A percentile compares a stretch with the other conserved stretches of the same genome.
phyloP scores from a whole-genome alignment of 92 coral and sea anemone genomes.

The Porites divaricata region DNA sequence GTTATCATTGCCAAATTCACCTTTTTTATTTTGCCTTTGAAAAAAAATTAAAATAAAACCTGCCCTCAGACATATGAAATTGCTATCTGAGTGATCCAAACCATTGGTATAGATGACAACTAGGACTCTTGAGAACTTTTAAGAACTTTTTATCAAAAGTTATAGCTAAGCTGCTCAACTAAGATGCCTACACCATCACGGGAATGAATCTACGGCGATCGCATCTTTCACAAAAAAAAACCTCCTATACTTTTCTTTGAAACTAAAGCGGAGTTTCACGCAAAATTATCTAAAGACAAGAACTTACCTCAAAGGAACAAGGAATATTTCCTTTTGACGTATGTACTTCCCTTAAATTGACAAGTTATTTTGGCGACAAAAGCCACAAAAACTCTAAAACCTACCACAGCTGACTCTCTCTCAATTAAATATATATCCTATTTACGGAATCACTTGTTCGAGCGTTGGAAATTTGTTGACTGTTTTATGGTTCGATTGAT shows the following conservation, averaged over 20 bases:
- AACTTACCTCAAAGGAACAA: conserved; percentile 7
- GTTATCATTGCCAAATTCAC: too few species aligned
- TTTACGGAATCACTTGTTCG: not conserved
- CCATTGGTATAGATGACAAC: too few species aligned
- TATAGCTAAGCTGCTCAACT: too few species aligned
- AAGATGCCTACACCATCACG: too few species aligned
- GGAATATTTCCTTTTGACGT: conserved; percentile 8
- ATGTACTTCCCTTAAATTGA: not conserved
- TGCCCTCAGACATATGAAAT: too few species aligned
- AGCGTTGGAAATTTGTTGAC: not conserved
- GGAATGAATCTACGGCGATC: too few species aligned
- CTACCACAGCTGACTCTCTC: not conserved
- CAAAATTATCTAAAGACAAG: not conserved
- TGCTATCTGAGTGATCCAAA: too few species aligned
- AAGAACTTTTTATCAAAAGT: too few species aligned
- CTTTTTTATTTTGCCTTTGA: too few species aligned
- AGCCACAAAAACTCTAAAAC: not conserved
- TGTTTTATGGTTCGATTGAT: conserved; percentile 17
- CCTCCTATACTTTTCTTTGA: not conserved
- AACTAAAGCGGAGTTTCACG: not conserved
- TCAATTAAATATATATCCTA: not conserved
- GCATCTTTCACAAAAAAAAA: too few species aligned
- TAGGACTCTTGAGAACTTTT: too few species aligned
- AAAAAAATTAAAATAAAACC: too few species aligned
- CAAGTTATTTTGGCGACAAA: not conserved